Percentiles rank a stretch among this genome's conserved stretches.
These are phyloP conservation scores for Phengaris alcon DNA, from an alignment of 2,888 invertebrate genomes.

Conservation along the genomic window DNA sequence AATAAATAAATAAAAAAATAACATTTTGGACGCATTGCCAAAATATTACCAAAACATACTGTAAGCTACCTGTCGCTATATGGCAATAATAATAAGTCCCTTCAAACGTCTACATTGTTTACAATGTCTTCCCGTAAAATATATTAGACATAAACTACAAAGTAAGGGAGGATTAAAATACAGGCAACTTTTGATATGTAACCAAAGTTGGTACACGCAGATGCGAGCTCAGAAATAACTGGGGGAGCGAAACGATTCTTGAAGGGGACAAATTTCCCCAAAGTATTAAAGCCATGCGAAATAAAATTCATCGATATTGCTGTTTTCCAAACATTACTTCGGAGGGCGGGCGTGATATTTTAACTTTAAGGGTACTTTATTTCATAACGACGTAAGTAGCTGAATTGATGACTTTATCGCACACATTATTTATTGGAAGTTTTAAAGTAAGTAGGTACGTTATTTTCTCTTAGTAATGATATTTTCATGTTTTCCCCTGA, in stretches of 20 bases:
- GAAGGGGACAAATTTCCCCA: constrained; percentile 67
- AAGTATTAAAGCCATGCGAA: constrained; percentile 69
- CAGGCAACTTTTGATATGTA: constrained; percentile 62
- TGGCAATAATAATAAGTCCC: constrained; percentile 8
- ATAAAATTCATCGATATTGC: constrained; percentile 72
- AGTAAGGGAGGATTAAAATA: constrained; percentile 51
- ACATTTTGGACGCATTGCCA: background rate
- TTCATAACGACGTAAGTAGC: constrained; percentile 29
- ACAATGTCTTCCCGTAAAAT: constrained; percentile 28
- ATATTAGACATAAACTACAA: constrained; percentile 31
- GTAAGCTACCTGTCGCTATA: background rate
- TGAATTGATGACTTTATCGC: constrained; percentile 27
- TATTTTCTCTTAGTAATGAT: constrained; percentile 11
- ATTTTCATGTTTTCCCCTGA: constrained; percentile 9
- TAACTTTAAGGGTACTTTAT: constrained; percentile 32
- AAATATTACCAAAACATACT: background rate
- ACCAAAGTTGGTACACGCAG: constrained; percentile 70
- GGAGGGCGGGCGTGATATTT: constrained; percentile 37
- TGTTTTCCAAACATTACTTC: constrained; percentile 52
- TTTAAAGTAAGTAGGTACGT: constrained; percentile 4
- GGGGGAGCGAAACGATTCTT: constrained; percentile 56
- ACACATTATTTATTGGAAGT: constrained; percentile 1
- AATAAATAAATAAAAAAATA: background rate
- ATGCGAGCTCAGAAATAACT: constrained; percentile 70
- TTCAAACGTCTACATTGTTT: constrained; percentile 13